Percentiles rank a stretch among this genome's conserved stretches.
These are phyloP conservation scores for Strix uralensis DNA, from an alignment of 2,113 vertebrate species.

Conservation along the genomic window DNA sequence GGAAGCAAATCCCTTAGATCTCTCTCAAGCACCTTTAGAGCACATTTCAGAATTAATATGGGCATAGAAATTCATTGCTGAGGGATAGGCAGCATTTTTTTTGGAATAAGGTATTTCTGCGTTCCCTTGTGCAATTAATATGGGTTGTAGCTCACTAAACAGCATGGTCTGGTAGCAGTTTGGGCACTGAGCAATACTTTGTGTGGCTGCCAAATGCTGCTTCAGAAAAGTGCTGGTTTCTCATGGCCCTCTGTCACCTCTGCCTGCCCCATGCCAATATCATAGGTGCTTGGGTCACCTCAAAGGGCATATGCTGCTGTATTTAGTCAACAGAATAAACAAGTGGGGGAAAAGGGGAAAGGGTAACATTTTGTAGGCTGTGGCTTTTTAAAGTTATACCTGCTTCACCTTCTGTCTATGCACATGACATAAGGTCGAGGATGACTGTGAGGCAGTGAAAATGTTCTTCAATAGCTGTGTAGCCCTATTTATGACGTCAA, in stretches of 20 bases:
- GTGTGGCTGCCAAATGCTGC: not conserved
- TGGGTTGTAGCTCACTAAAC: accelerated
- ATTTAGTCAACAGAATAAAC: not conserved
- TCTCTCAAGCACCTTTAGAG: not conserved
- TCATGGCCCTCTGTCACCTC: not conserved
- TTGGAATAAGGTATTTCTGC: not conserved
- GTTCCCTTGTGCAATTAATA: not conserved
- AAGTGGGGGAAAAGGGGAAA: not conserved
- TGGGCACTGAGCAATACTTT: not conserved
- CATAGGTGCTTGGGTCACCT: not conserved
- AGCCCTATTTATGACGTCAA: not conserved
- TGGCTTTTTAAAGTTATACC: not conserved
- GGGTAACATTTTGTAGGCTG: not conserved
- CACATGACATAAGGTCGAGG: not conserved
- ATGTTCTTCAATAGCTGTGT: not conserved
- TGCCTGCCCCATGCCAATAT: not conserved
- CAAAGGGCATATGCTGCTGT: not conserved
- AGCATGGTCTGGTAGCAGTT: accelerated
- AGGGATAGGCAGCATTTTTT: not conserved
- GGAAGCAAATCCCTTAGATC: not conserved
- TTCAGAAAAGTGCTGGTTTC: not conserved
- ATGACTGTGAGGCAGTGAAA: not conserved
- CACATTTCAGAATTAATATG: not conserved
- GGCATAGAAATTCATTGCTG: not conserved
- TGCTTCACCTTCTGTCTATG: not conserved